Conservation (phyloP, 2,113 vertebrate species). For the Orcinus orca region DNA sequence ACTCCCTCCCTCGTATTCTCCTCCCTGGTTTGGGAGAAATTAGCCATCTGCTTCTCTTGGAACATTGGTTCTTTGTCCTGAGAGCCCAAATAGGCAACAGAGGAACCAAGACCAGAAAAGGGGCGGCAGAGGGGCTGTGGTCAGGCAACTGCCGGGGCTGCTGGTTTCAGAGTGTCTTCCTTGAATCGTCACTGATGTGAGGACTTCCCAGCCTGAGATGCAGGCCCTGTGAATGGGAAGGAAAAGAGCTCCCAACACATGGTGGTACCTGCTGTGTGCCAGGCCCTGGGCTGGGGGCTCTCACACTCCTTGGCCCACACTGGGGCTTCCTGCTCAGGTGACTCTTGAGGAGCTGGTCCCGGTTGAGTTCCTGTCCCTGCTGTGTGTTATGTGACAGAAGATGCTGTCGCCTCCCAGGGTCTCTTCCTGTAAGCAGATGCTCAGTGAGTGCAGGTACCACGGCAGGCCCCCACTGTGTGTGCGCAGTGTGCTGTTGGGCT, state of each 20-base stretch:
- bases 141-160: neutral
- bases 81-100: neutral
- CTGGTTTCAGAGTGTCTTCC: neutral
- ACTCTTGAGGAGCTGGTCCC: neutral
- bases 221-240: neutral
- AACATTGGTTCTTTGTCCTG: neutral
- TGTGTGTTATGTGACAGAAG: neutral
- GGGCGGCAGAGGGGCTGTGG: neutral
- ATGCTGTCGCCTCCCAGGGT: neutral
- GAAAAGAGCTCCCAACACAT: neutral
- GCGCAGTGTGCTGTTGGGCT: fast-evolving
- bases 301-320: fast-evolving
- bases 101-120: fast-evolving
- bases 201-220: neutral
- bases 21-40: neutral
- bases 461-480: neutral
- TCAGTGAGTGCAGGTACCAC: neutral
- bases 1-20: neutral
- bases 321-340: neutral
- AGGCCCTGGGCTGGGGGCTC: neutral
- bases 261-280: neutral
- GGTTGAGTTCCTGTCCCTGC: neutral
- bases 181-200: fast-evolving
- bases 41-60: neutral
- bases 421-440: neutral